Evolutionary conservation across 2,797 vertebrate species (phyloP).

Genomic region (Cebuella pygmaea): DNA sequence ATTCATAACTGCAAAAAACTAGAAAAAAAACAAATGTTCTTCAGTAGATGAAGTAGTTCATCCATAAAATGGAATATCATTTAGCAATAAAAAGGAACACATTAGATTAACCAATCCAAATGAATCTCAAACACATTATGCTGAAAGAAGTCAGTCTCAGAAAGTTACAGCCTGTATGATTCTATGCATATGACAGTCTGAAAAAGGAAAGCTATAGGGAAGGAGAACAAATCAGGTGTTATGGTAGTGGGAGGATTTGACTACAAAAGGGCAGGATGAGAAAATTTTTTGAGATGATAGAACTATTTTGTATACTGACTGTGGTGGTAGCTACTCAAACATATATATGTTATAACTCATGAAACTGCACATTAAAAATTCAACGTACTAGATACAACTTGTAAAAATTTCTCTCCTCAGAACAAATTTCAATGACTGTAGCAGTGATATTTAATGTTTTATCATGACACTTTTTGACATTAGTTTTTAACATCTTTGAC

Average conservation of each 20-base stretch:
- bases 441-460: background rate
- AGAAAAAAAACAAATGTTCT: background rate
- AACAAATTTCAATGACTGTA: constrained; percentile 22
- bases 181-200: background rate
- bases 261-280: background rate
- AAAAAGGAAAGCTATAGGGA: background rate
- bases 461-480: background rate
- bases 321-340: background rate
- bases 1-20: background rate
- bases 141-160: background rate
- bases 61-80: background rate
- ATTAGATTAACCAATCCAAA: background rate
- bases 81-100: background rate
- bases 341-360: background rate
- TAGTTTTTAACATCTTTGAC: background rate
- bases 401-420: background rate
- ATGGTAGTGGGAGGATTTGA: background rate
- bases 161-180: constrained; percentile 6
- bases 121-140: background rate
- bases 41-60: background rate
- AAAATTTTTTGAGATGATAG: background rate
- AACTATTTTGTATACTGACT: background rate
- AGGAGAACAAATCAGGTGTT: background rate
- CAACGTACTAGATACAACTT: background rate
- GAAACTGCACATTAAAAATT: background rate